These are phyloP conservation scores for Zoanthus solanderi DNA, from an alignment of 92 coral and sea anemone species.

Conservation along the genomic window DNA sequence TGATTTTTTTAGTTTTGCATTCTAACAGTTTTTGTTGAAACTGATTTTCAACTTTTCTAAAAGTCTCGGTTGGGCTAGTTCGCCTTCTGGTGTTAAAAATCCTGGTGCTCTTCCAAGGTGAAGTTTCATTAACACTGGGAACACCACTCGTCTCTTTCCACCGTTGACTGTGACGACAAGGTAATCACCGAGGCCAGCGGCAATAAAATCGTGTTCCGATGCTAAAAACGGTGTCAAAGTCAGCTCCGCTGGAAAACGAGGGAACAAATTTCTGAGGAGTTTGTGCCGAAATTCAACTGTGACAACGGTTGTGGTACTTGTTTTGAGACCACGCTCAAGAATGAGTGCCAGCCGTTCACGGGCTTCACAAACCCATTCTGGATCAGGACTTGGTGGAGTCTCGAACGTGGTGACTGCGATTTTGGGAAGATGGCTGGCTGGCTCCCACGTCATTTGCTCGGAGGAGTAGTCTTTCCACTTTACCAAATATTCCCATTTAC, in stretches of 20 bases:
- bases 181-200: constrained; percentile 55
- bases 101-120: constrained; percentile 61
- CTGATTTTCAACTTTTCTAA: constrained; percentile 51
- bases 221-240: constrained; percentile 26
- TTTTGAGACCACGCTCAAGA: constrained; percentile 42
- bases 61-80: constrained; percentile 35
- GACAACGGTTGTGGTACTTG: neutral
- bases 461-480: constrained; percentile 31
- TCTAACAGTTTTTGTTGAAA: constrained; percentile 51
- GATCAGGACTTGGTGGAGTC: constrained; percentile 1
- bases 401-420: neutral
- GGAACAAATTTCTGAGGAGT: constrained; percentile 23
- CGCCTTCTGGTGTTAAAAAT: constrained; percentile 45
- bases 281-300: constrained; percentile 37
- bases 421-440: constrained; percentile 27
- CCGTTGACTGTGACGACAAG: constrained; percentile 56
- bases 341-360: constrained; percentile 22
- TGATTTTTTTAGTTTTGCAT: neutral
- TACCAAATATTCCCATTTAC: constrained; percentile 15
- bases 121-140: constrained; percentile 51
- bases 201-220: constrained; percentile 50
- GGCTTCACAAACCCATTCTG: constrained; percentile 18
- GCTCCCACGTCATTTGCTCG: constrained; percentile 33
- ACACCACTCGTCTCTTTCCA: constrained; percentile 44
- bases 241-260: constrained; percentile 45